phyloP scores from a whole-genome alignment of 2,888 invertebrate genomes.

The Tipula vernalis region DNA sequence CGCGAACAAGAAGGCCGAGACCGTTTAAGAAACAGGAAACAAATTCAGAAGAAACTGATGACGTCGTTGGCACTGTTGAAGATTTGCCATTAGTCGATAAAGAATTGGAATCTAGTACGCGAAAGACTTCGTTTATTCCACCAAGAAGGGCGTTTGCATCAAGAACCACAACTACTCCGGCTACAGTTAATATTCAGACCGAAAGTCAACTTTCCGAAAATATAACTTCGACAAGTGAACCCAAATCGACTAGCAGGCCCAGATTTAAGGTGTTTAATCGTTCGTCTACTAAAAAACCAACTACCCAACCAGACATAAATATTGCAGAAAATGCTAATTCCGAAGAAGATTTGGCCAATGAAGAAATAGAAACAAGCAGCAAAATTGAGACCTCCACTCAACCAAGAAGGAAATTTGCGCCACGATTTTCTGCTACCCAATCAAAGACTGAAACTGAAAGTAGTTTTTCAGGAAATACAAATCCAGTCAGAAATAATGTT shows the following conservation, averaged over 20 bases:
- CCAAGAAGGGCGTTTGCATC: neutral
- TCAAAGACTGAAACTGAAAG: neutral
- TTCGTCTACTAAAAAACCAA: neutral
- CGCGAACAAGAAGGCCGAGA: neutral
- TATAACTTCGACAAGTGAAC: neutral
- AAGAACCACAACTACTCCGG: neutral
- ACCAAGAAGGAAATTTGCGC: neutral
- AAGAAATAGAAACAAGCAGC: neutral
- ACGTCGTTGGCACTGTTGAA: neutral
- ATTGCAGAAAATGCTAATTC: neutral
- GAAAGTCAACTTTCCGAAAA: neutral
- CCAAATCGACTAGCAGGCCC: neutral
- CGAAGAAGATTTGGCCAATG: neutral
- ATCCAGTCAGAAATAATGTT: neutral
- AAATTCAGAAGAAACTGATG: neutral
- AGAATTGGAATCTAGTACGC: neutral
- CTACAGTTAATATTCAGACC: neutral
- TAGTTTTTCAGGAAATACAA: neutral
- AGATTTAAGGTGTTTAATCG: neutral
- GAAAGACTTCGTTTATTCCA: neutral
- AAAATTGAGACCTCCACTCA: neutral
- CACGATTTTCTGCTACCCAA: neutral
- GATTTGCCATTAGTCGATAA: neutral
- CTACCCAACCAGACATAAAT: neutral
- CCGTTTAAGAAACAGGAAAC: neutral